These are phyloP conservation scores for Heliconius charithonia DNA, from an alignment of 2,888 invertebrate genomes.

Conservation along the genomic window DNA sequence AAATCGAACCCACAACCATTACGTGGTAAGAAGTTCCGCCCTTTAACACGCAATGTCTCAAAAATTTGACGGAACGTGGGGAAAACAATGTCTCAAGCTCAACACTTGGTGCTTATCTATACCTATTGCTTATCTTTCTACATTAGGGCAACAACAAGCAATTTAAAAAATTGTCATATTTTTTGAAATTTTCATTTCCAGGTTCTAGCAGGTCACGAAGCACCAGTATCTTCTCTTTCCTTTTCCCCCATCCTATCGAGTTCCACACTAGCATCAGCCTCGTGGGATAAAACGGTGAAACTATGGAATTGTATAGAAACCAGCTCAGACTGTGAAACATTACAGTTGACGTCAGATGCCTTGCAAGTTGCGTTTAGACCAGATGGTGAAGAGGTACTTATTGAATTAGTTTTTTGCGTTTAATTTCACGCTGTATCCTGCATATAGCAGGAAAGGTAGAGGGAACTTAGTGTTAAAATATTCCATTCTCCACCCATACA, in stretches of 20 bases:
- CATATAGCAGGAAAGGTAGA: not conserved
- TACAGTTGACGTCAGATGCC: constrained; percentile 91
- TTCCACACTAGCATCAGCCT: constrained; percentile 91
- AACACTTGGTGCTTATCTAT: no score
- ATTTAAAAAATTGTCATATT: no score
- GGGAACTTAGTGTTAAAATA: not conserved
- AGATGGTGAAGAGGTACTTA: constrained; percentile 90
- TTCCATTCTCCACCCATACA: no score
- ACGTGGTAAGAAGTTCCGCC: no score
- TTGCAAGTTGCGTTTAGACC: constrained; percentile 94
- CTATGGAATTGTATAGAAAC: constrained; percentile 96
- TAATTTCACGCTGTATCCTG: not conserved
- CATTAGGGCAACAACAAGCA: no score
- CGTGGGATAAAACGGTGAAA: constrained; percentile 96
- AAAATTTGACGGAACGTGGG: no score
- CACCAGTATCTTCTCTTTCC: constrained; percentile 92
- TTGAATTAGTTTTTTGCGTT: not conserved
- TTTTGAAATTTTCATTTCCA: constrained; percentile 52
- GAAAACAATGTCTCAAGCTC: no score
- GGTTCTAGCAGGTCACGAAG: constrained; percentile 96
- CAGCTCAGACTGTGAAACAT: constrained; percentile 91
- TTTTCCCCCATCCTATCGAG: constrained; percentile 90
- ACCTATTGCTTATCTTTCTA: no score
- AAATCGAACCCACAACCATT: no score
- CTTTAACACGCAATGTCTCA: no score